Evolutionary conservation across 2,797 vertebrate genomes (phyloP).

Genomic region (Nyctibius grandis): DNA sequence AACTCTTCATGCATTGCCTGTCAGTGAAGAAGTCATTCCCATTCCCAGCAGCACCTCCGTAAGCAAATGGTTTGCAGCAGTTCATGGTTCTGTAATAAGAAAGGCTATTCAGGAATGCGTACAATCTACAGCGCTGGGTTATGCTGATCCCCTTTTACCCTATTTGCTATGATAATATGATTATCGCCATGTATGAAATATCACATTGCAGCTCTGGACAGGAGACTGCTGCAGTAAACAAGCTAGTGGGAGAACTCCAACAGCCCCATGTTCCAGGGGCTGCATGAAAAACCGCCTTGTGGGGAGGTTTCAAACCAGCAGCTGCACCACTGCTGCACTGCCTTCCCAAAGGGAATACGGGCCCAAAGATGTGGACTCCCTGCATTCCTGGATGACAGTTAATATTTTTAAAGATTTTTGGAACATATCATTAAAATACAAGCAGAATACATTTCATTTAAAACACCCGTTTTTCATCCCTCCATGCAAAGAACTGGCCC

Average conservation of each 20-base stretch:
- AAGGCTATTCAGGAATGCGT: not conserved
- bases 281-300: not conserved
- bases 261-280: not conserved
- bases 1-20: constrained; percentile 68
- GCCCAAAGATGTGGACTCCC: not conserved
- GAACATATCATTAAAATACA: not conserved
- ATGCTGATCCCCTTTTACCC: not conserved
- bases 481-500: not conserved
- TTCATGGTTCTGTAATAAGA: constrained; percentile 21
- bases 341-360: not conserved
- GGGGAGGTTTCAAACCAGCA: not conserved
- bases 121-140: not conserved
- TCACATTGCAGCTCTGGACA: not conserved
- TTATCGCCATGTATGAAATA: not conserved
- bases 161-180: not conserved
- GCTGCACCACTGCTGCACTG: not conserved
- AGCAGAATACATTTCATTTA: not conserved
- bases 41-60: constrained; percentile 68
- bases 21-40: constrained; percentile 69
- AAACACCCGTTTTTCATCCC: not conserved
- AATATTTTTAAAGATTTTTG: not conserved
- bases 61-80: constrained; percentile 68
- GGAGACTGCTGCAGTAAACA: not conserved
- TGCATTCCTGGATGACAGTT: not conserved
- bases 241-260: not conserved